Base-by-base conservation (phyloP, 2,797 vertebrate genomes). In the Vultur gryphus region DNA sequence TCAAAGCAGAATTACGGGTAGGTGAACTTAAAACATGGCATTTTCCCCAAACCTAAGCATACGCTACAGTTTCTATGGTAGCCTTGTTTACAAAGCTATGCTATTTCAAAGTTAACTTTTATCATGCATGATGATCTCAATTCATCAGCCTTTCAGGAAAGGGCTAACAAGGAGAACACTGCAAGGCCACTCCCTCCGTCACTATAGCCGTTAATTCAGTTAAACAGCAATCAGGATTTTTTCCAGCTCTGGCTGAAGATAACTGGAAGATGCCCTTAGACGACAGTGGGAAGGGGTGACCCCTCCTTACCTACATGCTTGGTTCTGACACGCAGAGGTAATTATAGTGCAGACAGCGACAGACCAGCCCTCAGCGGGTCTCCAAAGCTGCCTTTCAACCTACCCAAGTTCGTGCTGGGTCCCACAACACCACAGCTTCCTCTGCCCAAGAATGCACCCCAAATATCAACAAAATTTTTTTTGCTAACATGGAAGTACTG, bases 181-280 rank as follows among this genome's bases (percentile, higher is more conserved):
- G 35, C 14, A 89, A 44, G 16, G 51, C 49, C 33, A 43, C 84
- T 81, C 43, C 84, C 62, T 62, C 39, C 3, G 8, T 20, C 23
- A 7, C 64, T 41, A 73, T 8, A 44, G 55, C n/a, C 39, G 57
- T 49, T 81, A 61, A 79, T 46, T 77, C 58, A 70, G 57, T 51
- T 77, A 64, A 92, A 79, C 49, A 81, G 55, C 35, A 78, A 46
- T 5, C 3, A 14, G 35, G 58, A 82, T 26, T 87, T 84, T 87
- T 66, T 90, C 59, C 65, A 85, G 41, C 21, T 83, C 71, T 78
- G n/a, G 70, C 43, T 59, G 64, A 80, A 89, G 37, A 31, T 54
- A 95, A 90, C 35, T 61, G 52, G 35, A 94, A 89, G 65, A 67
- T 75, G 65, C 15, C 61, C 57, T 92, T 43, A 69, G 39, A 81